These are phyloP conservation scores for Noctua janthina DNA, from an alignment of 2,888 invertebrate species.

Conservation along the genomic window DNA sequence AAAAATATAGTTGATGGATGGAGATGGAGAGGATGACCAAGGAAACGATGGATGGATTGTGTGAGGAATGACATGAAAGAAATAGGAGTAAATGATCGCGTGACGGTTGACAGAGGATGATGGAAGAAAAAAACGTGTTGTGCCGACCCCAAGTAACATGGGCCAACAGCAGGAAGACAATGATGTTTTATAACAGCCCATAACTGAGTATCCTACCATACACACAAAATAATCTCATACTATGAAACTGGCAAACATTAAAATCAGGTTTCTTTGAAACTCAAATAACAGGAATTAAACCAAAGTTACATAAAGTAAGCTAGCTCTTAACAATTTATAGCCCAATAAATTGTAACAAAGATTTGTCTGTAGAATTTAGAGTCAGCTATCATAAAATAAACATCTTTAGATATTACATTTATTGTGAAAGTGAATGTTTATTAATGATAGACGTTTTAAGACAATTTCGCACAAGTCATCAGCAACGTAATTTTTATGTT, in stretches of 20 bases:
- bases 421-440: slow-evolving; percentile 8
- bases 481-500: background rate
- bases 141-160: too few species aligned
- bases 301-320: slow-evolving; percentile 4
- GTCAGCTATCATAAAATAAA: slow-evolving; percentile 2
- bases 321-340: background rate
- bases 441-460: background rate
- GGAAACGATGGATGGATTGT: too few species aligned
- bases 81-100: too few species aligned
- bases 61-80: too few species aligned
- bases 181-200: too few species aligned
- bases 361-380: background rate
- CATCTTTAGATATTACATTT: background rate
- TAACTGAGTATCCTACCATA: background rate
- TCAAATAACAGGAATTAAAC: slow-evolving; percentile 6
- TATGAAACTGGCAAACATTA: background rate
- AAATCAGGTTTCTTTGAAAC: background rate
- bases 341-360: background rate
- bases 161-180: too few species aligned
- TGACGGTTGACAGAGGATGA: too few species aligned
- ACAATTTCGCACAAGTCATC: background rate
- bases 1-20: too few species aligned
- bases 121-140: too few species aligned
- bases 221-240: background rate
- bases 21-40: too few species aligned